phyloP scores from a whole-genome alignment of 2,797 vertebrate species.

The Clarias pachynema region DNA sequence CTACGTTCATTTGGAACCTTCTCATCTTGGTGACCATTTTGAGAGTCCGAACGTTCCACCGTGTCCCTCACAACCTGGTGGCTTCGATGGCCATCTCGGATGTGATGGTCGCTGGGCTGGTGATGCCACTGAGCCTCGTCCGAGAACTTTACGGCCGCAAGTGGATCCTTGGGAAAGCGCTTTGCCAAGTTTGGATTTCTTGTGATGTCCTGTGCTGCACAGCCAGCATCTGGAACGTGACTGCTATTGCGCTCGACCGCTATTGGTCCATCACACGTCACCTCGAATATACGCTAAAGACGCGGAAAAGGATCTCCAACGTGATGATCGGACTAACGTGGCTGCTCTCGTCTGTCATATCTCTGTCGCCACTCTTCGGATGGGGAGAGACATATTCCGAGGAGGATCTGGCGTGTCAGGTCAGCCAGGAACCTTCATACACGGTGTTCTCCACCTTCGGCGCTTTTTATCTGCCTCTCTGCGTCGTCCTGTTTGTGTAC shows the following conservation, averaged over 20 bases:
- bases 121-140: constrained; percentile 94
- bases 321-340: constrained; percentile 93
- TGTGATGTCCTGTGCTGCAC: constrained; percentile 97
- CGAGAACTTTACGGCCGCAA: constrained; percentile 85
- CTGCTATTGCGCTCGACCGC: constrained; percentile 92
- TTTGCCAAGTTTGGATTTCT: constrained; percentile 95
- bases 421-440: constrained; percentile 92
- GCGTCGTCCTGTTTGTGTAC: constrained; percentile 95
- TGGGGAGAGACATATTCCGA: constrained; percentile 94
- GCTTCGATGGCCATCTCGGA: constrained; percentile 96
- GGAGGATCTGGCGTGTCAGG: constrained; percentile 85
- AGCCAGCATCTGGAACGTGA: constrained; percentile 98
- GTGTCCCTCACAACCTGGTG: constrained; percentile 95
- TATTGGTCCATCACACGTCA: constrained; percentile 98
- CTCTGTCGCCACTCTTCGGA: constrained; percentile 90
- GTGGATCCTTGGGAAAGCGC: constrained; percentile 87
- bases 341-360: constrained; percentile 90
- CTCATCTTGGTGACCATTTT: constrained; percentile 93
- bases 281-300: constrained; percentile 89
- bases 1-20: constrained; percentile 94
- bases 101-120: constrained; percentile 92
- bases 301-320: constrained; percentile 88
- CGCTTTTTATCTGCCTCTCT: constrained; percentile 94
- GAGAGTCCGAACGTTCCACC: constrained; percentile 90
- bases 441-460: constrained; percentile 95